Percentiles rank a stretch among this genome's conserved stretches.
Evolutionary conservation across 2,888 invertebrate genomes (phyloP).

Genomic region (Germaria angustata): DNA sequence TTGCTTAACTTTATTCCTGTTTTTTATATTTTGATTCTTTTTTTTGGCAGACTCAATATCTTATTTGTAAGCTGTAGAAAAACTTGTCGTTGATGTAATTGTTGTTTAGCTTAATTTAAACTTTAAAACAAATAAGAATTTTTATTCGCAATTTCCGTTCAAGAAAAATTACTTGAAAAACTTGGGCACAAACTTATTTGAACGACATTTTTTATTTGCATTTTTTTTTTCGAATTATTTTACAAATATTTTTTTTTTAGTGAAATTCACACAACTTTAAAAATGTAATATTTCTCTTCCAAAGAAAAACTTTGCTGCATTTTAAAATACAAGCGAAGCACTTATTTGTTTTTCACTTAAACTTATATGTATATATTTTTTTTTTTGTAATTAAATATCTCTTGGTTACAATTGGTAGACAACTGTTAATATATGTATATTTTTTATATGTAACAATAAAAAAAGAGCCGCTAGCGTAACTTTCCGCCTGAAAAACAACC

Average conservation of each 20-base stretch:
- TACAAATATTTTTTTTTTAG: not conserved
- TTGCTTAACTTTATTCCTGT: not conserved
- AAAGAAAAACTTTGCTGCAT: slow-evolving; percentile 3
- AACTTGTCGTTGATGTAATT: not conserved
- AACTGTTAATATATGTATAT: slow-evolving; percentile 2
- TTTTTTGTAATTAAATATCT: slow-evolving; percentile 42
- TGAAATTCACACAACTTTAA: not conserved
- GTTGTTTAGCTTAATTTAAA: slow-evolving; percentile 33
- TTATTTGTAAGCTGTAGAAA: slow-evolving; percentile 28
- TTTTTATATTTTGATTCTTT: slow-evolving; percentile 21
- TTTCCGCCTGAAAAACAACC: slow-evolving; percentile 65
- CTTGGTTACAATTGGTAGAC: slow-evolving; percentile 56
- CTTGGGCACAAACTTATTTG: not conserved
- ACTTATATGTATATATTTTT: not conserved
- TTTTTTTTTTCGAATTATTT: too few species aligned
- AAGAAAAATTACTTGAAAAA: not conserved
- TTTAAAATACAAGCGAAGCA: not conserved
- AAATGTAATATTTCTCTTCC: not conserved
- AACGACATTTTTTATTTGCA: not conserved
- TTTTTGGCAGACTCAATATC: slow-evolving; percentile 48
- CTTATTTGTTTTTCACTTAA: slow-evolving; percentile 11
- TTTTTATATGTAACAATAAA: not conserved
- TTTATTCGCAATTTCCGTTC: slow-evolving; percentile 57
- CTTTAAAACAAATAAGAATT: slow-evolving; percentile 29
- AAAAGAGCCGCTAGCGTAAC: slow-evolving; percentile 19